Evolutionary conservation across 2,113 vertebrate species (phyloP), one percentile per base, ranked within the genome.

Genomic region (Vombatus ursinus): DNA sequence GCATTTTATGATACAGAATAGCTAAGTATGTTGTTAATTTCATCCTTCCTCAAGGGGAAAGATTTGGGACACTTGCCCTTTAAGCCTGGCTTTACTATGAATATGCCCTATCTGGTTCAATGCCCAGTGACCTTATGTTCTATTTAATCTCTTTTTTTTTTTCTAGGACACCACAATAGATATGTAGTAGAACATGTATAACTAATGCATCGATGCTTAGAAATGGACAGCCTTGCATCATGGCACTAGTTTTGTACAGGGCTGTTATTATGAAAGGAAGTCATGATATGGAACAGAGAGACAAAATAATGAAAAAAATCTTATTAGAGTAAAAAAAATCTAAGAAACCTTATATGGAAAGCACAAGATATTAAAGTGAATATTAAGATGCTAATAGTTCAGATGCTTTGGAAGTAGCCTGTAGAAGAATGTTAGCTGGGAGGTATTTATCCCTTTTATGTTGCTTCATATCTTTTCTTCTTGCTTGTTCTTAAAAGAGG

Each of bases 141-240:
- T 68, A 68, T 19, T 68, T 68, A 68, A 47, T 91, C 54, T n/a
- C n/a, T 23, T 68, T 12, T 47, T n/a, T 28, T 28, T n/a, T 28
- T 28, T 12, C 61, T 5, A 47, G 51, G 61, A 68, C n/a, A 54
- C 1, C 6, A 52, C 54, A 89, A 50, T 2, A 44, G 37, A n/a
- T 14, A 91, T 53, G 22, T 52, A 22, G 1, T 68, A 25, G 2
- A 2, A 11, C 1, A 11, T 14, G 47, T 24, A 11, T 19, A 0
- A 1, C 31, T n/a, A 90, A 28, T 2, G 3, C 12, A 57, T 19
- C 22, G 48, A 12, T 3, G 1, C 0, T 51, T 26, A 77, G 24
- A 48, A 53, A 54, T 47, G 28, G 5, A 50, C 25, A 25, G 0
- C 28, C 0, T 2, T 9, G 12, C 44, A 7, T 10, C 0, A 0